These are phyloP conservation scores for Pangasius larnaudii DNA, from an alignment of 2,797 vertebrate species.

Conservation along the genomic window DNA sequence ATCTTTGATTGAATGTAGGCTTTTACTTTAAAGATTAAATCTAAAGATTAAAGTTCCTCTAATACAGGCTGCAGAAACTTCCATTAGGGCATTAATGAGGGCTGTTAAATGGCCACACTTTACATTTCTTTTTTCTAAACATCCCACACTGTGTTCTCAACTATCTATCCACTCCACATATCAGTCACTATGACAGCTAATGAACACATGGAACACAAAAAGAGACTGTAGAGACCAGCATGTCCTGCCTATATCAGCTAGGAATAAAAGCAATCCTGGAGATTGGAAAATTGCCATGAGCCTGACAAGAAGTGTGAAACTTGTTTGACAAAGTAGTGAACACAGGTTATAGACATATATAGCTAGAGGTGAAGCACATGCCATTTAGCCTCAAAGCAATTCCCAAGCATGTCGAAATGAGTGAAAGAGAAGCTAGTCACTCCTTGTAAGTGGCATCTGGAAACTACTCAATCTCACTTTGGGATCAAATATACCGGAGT, in stretches of 20 bases:
- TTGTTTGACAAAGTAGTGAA: constrained; percentile 39
- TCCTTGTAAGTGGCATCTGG: constrained; percentile 14
- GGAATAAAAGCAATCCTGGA: constrained; percentile 47
- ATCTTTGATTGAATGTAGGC: neutral
- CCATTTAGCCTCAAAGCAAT: constrained; percentile 36
- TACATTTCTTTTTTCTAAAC: neutral
- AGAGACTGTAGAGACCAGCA: constrained; percentile 28
- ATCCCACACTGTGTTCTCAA: neutral
- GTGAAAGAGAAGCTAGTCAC: constrained; percentile 22
- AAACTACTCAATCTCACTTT: constrained; percentile 24
- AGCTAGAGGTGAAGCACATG: constrained; percentile 29
- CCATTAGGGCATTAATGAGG: constrained; percentile 14
- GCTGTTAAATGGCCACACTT: neutral
- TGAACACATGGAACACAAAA: constrained; percentile 44
- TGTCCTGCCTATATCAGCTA: constrained; percentile 48
- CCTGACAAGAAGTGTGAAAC: constrained; percentile 35
- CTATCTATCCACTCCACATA: constrained; percentile 35
- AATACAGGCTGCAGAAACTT: constrained; percentile 36
- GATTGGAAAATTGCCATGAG: constrained; percentile 38
- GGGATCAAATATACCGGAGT: constrained; percentile 20
- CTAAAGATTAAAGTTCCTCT: neutral
- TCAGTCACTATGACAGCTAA: constrained; percentile 42
- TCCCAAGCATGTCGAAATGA: constrained; percentile 29
- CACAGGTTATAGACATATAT: constrained; percentile 27
- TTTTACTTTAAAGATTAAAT: constrained; percentile 1